Conservation (phyloP, 2,888 invertebrate genomes). For the Autographa gamma region DNA sequence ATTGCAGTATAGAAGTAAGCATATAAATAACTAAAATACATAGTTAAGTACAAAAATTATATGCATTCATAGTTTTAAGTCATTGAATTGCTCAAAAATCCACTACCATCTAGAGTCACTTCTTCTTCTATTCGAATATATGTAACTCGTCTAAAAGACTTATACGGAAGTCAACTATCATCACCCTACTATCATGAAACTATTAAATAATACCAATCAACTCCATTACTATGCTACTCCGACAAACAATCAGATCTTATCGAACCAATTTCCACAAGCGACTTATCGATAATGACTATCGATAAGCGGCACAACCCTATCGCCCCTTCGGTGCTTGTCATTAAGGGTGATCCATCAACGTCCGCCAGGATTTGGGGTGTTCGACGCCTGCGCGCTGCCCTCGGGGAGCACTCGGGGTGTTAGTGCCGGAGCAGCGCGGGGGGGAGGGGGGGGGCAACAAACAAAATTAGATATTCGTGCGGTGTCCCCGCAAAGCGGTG, state of each 20-base stretch:
- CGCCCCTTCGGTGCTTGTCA: slow-evolving; percentile 86
- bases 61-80: no score
- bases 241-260: slow-evolving; percentile 71
- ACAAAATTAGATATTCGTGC: slow-evolving; percentile 88
- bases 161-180: slow-evolving; percentile 6
- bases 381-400: slow-evolving; percentile 80
- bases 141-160: slow-evolving; percentile 2
- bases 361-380: slow-evolving; percentile 87
- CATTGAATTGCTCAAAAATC: no score
- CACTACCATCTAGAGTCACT: no score
- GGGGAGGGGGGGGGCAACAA: slow-evolving; percentile 73
- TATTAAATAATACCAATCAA: slow-evolving; percentile 62
- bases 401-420: slow-evolving; percentile 47
- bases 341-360: slow-evolving; percentile 89
- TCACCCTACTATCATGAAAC: slow-evolving; percentile 30
- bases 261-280: slow-evolving; percentile 69
- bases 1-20: no score
- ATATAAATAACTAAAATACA: no score
- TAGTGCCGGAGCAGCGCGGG: slow-evolving; percentile 54
- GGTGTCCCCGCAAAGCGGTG: slow-evolving; percentile 84
- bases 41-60: no score
- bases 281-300: slow-evolving; percentile 67
- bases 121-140: not conserved
- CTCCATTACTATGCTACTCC: slow-evolving; percentile 53
- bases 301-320: slow-evolving; percentile 69